Evolutionary conservation across 1,140 invertebrate genomes (phyloP), one percentile per base, ranked within the genome.

Genomic region (Aphaenogaster rudis): DNA sequence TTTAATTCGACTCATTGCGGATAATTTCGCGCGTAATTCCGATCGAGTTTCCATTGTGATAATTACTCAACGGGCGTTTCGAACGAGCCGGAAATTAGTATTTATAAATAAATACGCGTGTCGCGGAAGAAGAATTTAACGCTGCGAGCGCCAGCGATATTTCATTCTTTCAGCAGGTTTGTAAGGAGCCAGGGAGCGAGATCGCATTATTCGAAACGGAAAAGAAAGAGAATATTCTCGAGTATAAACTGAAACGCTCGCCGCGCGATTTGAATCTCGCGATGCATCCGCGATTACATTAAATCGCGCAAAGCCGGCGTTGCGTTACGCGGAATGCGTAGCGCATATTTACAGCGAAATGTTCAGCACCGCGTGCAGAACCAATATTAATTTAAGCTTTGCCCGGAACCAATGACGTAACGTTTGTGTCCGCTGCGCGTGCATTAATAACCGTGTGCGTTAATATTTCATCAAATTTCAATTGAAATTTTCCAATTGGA

Each of bases 331-430:
- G 48, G 39, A 48, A 57, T 59, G 45, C 28, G 42, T 59, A 57
- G 39, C 52, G 67, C 52, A 59, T 50, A 84, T 84, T 84, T 61
- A 50, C 80, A 74, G 33, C 54, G 42, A 74, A 74, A 61, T 74
- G 54, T 84, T 76, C 54, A 74, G 33, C 69, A 84, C 50, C 61
- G 69, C 80, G 33, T 50, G 69, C 54, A 74, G 80, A 61, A 76
- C 54, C 59, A 84, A 84, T 84, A 84, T 84, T 61, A 76, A 84
- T 76, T 84, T 74, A 61, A 76, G 80, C 80, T 84, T 84, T 76
- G 69, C 28, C 69, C 80, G 67, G 54, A 74, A 84, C 42, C 71
- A 84, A 76, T 84, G 80, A 74, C 69, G 15, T 81, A 81, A 71
- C 79, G 80, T 76, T 84, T 36, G 59, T 54, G 57, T 76, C 54